Evolutionary conservation across 1,140 invertebrate species (phyloP), one percentile per base, ranked within the genome.

Genomic region (Camponotus floridanus): DNA sequence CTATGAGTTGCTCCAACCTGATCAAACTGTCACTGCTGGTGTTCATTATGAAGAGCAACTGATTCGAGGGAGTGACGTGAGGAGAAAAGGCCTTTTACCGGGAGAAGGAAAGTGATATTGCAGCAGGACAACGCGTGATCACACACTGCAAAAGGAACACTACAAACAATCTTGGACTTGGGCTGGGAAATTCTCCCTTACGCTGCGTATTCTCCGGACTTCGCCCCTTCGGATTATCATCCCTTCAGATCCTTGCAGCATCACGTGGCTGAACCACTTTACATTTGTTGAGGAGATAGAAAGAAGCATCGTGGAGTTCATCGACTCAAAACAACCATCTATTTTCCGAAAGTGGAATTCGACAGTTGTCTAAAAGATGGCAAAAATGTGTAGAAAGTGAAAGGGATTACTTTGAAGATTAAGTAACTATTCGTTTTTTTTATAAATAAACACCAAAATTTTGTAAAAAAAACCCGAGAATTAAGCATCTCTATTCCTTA

Each of bases 141-240:
- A 8, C 13, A 48, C 45, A 57, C 13, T 1, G 55, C 55, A 57
- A 57, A 57, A 57, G 18, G 1, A 15, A 57, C 55, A 6, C 13
- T 57, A 18, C 2, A 57, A 57, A 57, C 4, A 6, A 21, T 57
- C 2, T 57, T 18, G 13, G 45, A 48, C n/a, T 57, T 57, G 18
- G 55, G 55, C 55, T 57, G 55, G 55, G 55, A 57, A 57, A 57
- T 57, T 57, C 55, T 57, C 55, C 55, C 55, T 18, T 18, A 57
- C 15, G 55, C 18, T 2, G 55, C 36, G 36, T 36, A 36, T 36
- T 57, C 55, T 57, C 55, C 55, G n/a, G 55, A 57, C 15, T 6
- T 57, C 2, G 55, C 18, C 55, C 55, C n/a, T 57, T n/a, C 55
- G 13, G 55, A 57, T 57, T 57, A 57, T 57, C 15, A 6, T 15